Base-by-base conservation (phyloP, 2,113 vertebrate genomes). In the Furnarius figulus region DNA sequence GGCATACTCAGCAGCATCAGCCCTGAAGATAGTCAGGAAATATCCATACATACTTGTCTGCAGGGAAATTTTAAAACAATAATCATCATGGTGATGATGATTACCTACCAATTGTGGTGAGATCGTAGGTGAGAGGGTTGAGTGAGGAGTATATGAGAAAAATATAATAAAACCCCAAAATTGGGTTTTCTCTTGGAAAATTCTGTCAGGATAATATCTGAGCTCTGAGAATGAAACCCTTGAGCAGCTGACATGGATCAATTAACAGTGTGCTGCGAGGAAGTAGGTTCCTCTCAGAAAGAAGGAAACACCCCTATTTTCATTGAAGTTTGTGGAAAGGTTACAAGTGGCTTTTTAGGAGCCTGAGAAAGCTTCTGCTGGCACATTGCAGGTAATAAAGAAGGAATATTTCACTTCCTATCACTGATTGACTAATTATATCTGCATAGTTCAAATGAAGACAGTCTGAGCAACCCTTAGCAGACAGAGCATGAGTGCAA, bases 371-470 rank as follows among this genome's bases (percentile, higher is more conserved):
- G 12, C 56, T 76, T 90, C 47, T 4, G 18, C 71, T 91, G 50
- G n/a, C 30, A 83, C 55, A n/a, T 11, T 74, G 40, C 27, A 68
- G 47, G 55, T 94, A 58, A 73, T 90, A 67, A 95, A 81, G 23
- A 22, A 53, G 13, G 52, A 72, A 92, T 21, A 73, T 55, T 93
- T 89, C n/a, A 14, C 65, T 92, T 85, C 49, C 71, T 88, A 42
- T 56, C 50, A 46, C 71, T 58, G 67, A 83, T 23, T 76, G 68
- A 85, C 50, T 97, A 90, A 92, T 90, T 94, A 87, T 73, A 59
- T 52, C 79, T 85, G 22, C 37, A 72, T 33, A 86, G 61, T 88
- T 95, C 88, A 90, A 92, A 89, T 80, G 50, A 68, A 91, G 85
- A 63, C 71, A 18, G 74, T 93, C 47, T 89, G 55, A 87, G 63